Base-by-base conservation (phyloP, 2,888 invertebrate species). In the Dicycla oo region DNA sequence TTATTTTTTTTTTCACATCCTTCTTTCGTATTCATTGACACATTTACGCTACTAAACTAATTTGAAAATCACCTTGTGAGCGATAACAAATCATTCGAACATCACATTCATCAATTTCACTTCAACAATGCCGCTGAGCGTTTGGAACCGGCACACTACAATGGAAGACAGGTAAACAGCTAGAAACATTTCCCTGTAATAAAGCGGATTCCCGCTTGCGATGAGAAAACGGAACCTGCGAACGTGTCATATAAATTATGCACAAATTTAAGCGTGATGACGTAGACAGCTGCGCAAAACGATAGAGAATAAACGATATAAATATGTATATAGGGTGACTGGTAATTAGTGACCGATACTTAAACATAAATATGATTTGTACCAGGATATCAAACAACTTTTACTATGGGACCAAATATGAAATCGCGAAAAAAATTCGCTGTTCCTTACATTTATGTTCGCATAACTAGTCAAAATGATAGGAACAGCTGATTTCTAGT, bases 181-280 rank as follows among this genome's bases (percentile, higher is more conserved):
- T 20, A 51, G 34, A 60, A 60, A 49, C 18, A 43, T 69, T 74
- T 77, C 30, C 53, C n/a, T 40, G 4, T 45, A 74, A 26, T 76
- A 54, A 38, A 70, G 43, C 1, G 6, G 45, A 56, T 61, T 56
- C n/a, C 23, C 26, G n/a, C 10, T 43, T n/a, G 13, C 26, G 3
- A 4, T 11, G 23, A 61, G 60, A 26, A 56, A 61, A 26, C 20
- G 49, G n/a, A 56, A 49, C 18, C 54, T 34, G n/a, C 34, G 13
- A 56, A 49, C 56, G 53, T 40, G 40, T 40, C 45, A 53, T 30
- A 58, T 58, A 53, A 76, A 53, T 54, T n/a, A 60, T 54, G 40
- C 43, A 49, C 18, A 34, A 49, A 61, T 38, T 56, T 2, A 56
- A 70, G 18, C n/a, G 10, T 20, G 15, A 70, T 23, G n/a, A 30